Evolutionary conservation across 2,797 vertebrate genomes (phyloP), one percentile per base, ranked within the genome.

Genomic region (Urophycis tenuis): DNA sequence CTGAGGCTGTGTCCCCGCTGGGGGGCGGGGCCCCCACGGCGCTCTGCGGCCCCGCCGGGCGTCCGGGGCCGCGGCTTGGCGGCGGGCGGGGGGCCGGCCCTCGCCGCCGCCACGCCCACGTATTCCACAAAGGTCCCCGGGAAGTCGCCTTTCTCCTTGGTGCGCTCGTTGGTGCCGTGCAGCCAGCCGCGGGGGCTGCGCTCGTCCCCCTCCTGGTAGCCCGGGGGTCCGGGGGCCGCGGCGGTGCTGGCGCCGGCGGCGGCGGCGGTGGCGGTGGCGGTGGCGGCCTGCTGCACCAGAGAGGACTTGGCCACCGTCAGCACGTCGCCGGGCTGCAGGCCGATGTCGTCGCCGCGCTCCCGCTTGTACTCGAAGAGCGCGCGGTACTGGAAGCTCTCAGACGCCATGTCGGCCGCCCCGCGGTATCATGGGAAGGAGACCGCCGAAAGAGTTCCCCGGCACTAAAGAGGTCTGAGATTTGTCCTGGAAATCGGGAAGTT

Each of bases 61-160:
- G 91, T 88, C 0, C 90, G 92, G 0, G 91, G 79, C 88, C 93
- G 91, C 78, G 93, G 81, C 81, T 94, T 95, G 6, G 82, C 0
- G 8, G 75, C 14, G 0, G 85, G 0, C 9, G 85, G 17, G 36
- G 85, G 17, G 36, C 83, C 80, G 0, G 84, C 15, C 32, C 88
- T 89, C 5, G 91, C 1, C 0, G 86, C 89, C 5, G 91, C 1
- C 0, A 85, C 89, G 9, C 93, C 93, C 41, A 93, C 86, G 70
- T 93, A 94, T 86, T 96, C 94, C 90, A 94, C 94, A 82, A 93
- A 95, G 19, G 94, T 94, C 81, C 94, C 92, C 0, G 94, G 95
- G 75, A 95, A 95, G 90, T 94, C 84, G 0, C 93, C 94, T 8
- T 87, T 91, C 81, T 96, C 94, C 84, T 93, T 93, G 89, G 92